These are phyloP conservation scores for Brachionichthys hirsutus DNA, from an alignment of 2,113 vertebrate genomes.

Conservation along the genomic window DNA sequence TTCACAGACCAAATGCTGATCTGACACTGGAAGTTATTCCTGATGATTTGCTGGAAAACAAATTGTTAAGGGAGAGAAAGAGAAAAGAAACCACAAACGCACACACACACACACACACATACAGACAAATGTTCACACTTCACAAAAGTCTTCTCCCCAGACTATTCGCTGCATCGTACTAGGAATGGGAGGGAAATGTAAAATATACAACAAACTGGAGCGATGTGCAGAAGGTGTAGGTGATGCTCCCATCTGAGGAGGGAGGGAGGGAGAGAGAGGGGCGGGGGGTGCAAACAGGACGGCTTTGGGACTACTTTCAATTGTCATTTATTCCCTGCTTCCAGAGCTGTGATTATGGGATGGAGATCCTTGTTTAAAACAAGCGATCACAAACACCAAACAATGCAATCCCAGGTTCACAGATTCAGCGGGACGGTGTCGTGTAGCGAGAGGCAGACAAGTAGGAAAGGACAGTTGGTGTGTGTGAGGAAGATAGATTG, in stretches of 20 bases:
- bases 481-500: slow-evolving; percentile 29
- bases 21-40: slow-evolving; percentile 75
- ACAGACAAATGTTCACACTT: slow-evolving; percentile 34
- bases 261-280: slow-evolving; percentile 24
- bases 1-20: slow-evolving; percentile 78
- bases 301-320: slow-evolving; percentile 64
- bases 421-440: slow-evolving; percentile 23
- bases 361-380: slow-evolving; percentile 31
- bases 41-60: slow-evolving; percentile 79
- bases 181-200: slow-evolving; percentile 70
- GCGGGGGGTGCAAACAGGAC: slow-evolving; percentile 12
- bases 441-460: slow-evolving; percentile 22
- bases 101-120: neutral
- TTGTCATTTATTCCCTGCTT: slow-evolving; percentile 63
- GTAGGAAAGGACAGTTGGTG: slow-evolving; percentile 28
- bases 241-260: slow-evolving; percentile 64
- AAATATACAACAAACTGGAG: slow-evolving; percentile 70
- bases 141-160: slow-evolving; percentile 70
- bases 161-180: slow-evolving; percentile 63
- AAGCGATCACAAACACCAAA: slow-evolving; percentile 25
- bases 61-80: slow-evolving; percentile 63
- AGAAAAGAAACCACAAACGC: neutral
- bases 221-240: slow-evolving; percentile 64
- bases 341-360: slow-evolving; percentile 54
- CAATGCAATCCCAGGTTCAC: slow-evolving; percentile 34